These are phyloP conservation scores for Perithous albicinctus DNA, from an alignment of 2,888 invertebrate genomes.

Conservation along the genomic window DNA sequence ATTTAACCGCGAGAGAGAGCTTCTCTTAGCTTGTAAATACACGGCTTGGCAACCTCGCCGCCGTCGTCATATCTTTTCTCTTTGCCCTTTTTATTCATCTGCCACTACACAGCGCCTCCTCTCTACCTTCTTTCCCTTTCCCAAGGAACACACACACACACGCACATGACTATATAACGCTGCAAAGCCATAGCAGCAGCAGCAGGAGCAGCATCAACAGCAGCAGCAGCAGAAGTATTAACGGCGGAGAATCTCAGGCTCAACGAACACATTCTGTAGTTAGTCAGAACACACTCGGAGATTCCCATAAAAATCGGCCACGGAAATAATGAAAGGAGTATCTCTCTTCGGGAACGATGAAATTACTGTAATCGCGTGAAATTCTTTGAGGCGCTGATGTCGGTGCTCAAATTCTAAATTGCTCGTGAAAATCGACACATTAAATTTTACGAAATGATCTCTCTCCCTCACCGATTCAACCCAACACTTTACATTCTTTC, in stretches of 20 bases:
- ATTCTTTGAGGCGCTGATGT: constrained; percentile 31
- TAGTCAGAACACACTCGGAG: not conserved
- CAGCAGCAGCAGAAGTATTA: too few relatives aligned
- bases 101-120: constrained; percentile 28
- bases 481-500: not conserved
- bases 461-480: not conserved
- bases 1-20: constrained; percentile 47
- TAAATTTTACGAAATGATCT: not conserved
- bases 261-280: constrained; percentile 2
- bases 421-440: constrained; percentile 34
- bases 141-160: constrained; percentile 1
- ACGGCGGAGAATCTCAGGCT: not conserved
- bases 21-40: constrained; percentile 55
- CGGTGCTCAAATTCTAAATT: constrained; percentile 23
- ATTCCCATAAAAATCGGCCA: not conserved
- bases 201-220: not conserved
- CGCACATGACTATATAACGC: too few relatives aligned
- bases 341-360: constrained; percentile 31
- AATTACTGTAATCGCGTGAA: constrained; percentile 57
- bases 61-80: constrained; percentile 50
- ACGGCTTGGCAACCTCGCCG: constrained; percentile 63
- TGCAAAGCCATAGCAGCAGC: not conserved
- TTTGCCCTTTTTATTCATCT: constrained; percentile 50
- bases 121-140: constrained; percentile 54
- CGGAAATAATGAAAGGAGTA: constrained; percentile 43